Evolutionary conservation across 2,113 vertebrate species (phyloP), one percentile per base, ranked within the genome.

Genomic region (Pungitius pungitius): DNA sequence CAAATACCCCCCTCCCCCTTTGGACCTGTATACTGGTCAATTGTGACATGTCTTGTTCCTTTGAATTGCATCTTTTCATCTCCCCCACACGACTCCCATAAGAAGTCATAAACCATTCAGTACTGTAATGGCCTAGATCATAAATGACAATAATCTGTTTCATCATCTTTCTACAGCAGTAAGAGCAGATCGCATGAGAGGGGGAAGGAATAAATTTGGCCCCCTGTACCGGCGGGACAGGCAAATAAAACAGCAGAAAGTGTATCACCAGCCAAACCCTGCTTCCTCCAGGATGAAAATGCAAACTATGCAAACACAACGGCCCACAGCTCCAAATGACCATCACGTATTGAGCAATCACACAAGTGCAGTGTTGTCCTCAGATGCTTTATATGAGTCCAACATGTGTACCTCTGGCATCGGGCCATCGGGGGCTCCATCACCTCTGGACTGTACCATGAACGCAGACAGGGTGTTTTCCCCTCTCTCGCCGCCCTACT

Each of bases 191-290:
- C 91, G 94, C 15, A 94, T 94, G 94, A 88, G 94, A 82, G 94
- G 94, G 17, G 94, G 94, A 11, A 87, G 94, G 79, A 95, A 95
- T 85, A 95, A 94, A 81, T 94, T 95, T 82, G 94, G 94, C 22
- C 94, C 93, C 42, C 61, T 95, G 14, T 95, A 94, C 67, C 87
- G 93, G 14, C 77, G 85, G 49, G 92, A 95, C 91, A 88, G 92
- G 75, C 93, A 93, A 65, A 77, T 94, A 71, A 95, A 95, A 81
- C 92, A 92, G 79, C 92, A 92, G 62, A 91, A 67, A 18, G 74
- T 69, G 13, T 58, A 52, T 59, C 73, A 83, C 39, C 85, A 85
- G 56, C 10, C 68, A 27, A 86, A 83, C 72, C 76, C 72, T 37
- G 75, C 82, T 65, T 75, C 87, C 88, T 84, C 81, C 83, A 90